Evolutionary conservation across 2,888 invertebrate genomes (phyloP).

Genomic region (Lottia scabra): DNA sequence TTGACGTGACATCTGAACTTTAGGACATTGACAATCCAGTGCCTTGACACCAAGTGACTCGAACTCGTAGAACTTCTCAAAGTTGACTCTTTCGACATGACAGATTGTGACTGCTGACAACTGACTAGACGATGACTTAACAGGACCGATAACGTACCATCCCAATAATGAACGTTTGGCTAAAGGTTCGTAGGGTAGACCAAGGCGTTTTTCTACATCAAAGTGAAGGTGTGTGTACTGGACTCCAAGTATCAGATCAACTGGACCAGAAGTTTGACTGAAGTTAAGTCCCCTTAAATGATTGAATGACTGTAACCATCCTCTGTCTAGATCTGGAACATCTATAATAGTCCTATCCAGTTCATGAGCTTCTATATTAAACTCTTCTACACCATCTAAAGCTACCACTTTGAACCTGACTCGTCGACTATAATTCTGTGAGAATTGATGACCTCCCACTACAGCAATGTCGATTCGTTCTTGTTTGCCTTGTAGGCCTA

Average conservation of each 20-base stretch:
- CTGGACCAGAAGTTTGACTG: background rate
- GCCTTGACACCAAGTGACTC: background rate
- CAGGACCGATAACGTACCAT: background rate
- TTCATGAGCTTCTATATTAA: background rate
- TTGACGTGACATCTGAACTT: background rate
- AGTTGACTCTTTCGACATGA: conserved; percentile 1
- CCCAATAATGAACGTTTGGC: background rate
- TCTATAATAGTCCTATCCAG: background rate
- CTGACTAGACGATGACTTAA: background rate
- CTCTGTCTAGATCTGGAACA: background rate
- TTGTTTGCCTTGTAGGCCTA: background rate
- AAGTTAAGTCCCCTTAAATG: background rate
- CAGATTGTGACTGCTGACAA: background rate
- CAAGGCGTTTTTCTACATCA: background rate
- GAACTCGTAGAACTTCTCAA: conserved; percentile 4
- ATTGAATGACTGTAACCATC: background rate
- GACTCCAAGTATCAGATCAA: background rate
- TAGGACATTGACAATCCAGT: background rate
- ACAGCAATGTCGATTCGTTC: background rate
- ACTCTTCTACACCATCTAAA: background rate
- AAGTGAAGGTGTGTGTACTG: background rate
- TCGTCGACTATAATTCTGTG: background rate
- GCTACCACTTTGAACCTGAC: background rate
- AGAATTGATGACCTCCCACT: background rate
- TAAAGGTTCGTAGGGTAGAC: background rate